Conservation (phyloP, 2,113 vertebrate genomes). For the Pteronura brasiliensis region DNA sequence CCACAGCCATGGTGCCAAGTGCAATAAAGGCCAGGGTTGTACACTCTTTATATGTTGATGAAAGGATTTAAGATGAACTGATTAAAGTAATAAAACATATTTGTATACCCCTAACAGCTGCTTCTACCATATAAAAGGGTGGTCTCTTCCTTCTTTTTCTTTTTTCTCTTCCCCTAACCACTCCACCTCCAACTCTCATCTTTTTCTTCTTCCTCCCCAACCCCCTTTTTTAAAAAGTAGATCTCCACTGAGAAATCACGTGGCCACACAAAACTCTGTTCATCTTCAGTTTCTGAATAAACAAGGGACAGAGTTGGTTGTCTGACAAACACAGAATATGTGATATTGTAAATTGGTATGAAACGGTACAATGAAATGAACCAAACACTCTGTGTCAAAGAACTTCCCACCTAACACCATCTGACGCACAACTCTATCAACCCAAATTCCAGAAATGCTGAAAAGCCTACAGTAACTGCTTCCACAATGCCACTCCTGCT, state of each 20-base stretch:
- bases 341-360: neutral
- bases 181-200: accelerated
- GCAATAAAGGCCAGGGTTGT: neutral
- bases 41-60: too few species aligned
- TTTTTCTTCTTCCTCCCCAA: neutral
- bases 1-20: accelerated
- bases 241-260: neutral
- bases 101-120: neutral
- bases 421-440: neutral
- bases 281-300: neutral
- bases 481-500: neutral
- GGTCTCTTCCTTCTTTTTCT: neutral
- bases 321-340: neutral
- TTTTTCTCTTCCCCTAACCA: neutral
- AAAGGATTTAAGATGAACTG: neutral
- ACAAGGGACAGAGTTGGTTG: neutral
- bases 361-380: neutral
- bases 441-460: neutral
- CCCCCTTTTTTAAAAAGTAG: neutral
- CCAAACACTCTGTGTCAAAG: neutral
- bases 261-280: neutral
- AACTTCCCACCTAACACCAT: neutral
- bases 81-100: neutral
- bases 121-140: neutral
- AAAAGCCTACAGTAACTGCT: neutral